Evolutionary conservation across 35 echinoderm and acorn worm genomes (phyloP).

Genomic region (Lytechinus variegatus): DNA sequence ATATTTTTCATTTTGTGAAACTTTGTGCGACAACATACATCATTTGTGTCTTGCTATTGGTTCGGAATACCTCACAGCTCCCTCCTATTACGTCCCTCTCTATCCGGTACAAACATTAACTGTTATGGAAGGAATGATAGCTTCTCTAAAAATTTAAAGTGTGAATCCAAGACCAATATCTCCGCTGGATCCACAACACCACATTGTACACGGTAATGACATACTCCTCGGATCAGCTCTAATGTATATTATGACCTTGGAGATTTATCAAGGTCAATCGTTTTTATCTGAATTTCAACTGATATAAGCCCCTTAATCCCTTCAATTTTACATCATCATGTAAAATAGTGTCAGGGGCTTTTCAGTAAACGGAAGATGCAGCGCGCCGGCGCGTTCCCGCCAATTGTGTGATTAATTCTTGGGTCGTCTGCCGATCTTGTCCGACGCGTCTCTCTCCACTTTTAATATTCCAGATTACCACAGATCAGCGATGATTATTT

Average conservation of each 20-base stretch:
- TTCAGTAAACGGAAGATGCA: not conserved
- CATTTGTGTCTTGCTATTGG: too few species aligned
- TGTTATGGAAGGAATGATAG: not conserved
- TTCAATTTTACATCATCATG: not conserved
- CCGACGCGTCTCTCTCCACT: constrained; percentile 39
- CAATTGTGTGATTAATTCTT: constrained; percentile 17
- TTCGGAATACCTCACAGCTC: too few species aligned
- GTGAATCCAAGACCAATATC: not conserved
- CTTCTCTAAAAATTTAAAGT: not conserved
- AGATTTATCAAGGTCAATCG: constrained; percentile 15
- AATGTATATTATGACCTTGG: constrained; percentile 33
- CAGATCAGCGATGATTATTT: constrained; percentile 38
- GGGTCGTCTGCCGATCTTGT: not conserved
- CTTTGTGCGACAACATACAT: too few species aligned
- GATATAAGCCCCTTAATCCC: constrained; percentile 2
- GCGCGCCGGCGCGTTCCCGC: not conserved
- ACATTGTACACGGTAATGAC: constrained; percentile 37
- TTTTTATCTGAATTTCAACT: not conserved
- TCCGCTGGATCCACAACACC: constrained; percentile 2
- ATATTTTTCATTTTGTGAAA: too few species aligned
- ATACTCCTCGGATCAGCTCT: constrained; percentile 25
- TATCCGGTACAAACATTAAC: not conserved
- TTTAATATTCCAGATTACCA: constrained; percentile 42
- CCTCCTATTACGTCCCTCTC: too few species aligned
- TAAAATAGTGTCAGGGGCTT: not conserved